Base-by-base conservation (phyloP, 2,888 invertebrate genomes). In the Chirona hameri region DNA sequence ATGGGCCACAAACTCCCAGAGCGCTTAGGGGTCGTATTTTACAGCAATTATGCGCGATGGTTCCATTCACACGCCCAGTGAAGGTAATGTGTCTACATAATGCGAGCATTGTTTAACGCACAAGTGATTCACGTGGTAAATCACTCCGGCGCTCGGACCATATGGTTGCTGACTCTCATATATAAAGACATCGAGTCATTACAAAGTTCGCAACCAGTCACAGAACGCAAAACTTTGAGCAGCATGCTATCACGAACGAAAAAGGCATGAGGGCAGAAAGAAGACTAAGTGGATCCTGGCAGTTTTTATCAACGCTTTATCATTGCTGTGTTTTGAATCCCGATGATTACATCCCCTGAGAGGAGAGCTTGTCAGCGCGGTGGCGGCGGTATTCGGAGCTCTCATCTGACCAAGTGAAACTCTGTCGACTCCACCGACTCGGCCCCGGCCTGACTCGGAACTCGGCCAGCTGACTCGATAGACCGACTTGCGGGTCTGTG, bases 21-120 rank as follows among this genome's bases (percentile, higher is more conserved):
- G 60, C 79, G 27, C 21, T 79, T 79, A 76, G 79, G 79, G 79
- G 29, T 12, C 48, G 29, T 69, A 69, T 69, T 69, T 69, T 69
- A 69, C 29, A 29, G 9, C 69, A 69, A 69, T 69, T 69, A 69
- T 15, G 69, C 15, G n/a, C 29, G 69, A 69, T 29, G 29, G 69
- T n/a, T n/a, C 29, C n/a, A 27, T 69, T 69, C 69, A 29, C 69
- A 69, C 69, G 69, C 69, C 29, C n/a, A 7, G 12, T 69, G 69
- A 7, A 9, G 69, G 29, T 69, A 69, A 69, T 29, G 69, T 12
- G 29, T 69, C 69, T 14, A 29, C 12, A 0, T 69, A 69, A 69
- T 69, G 79, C 55, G 48, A 31, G 82, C 82, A 60, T 79, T 79
- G 82, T 82, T 76, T 31, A 60, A 31, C 29, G 69, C 69, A 69